These are phyloP conservation scores for Cryptoprocta ferox DNA, from an alignment of 2,797 vertebrate genomes.

Conservation along the genomic window DNA sequence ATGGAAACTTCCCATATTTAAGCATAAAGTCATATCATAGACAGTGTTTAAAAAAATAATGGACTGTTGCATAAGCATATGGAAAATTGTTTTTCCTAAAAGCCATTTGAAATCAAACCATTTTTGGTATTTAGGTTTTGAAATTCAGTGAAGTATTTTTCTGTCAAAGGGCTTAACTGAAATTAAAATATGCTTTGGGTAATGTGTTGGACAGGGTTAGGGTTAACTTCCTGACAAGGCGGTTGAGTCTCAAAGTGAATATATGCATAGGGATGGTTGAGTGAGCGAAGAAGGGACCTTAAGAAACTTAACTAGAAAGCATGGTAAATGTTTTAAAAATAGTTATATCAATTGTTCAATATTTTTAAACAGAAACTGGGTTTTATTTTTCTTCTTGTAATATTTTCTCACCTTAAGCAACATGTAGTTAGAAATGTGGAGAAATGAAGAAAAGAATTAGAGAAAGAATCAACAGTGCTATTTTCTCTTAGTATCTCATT, in stretches of 20 bases:
- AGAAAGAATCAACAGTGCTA: background rate
- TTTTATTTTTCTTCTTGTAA: background rate
- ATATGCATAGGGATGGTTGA: fast-evolving
- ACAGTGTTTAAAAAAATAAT: background rate
- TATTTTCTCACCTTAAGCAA: background rate
- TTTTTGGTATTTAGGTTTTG: background rate
- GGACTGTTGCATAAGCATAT: background rate
- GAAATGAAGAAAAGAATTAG: background rate
- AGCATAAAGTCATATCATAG: background rate
- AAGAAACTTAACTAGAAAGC: background rate
- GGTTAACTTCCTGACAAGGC: background rate
- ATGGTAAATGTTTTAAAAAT: background rate
- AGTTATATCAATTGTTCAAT: background rate
- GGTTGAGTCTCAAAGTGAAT: background rate
- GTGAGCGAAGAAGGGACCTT: background rate
- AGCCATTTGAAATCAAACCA: background rate
- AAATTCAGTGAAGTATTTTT: background rate
- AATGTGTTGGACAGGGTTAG: background rate
- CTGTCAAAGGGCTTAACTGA: background rate
- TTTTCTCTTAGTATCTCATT: background rate
- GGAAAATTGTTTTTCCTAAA: background rate
- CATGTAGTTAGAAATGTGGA: background rate
- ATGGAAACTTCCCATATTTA: background rate
- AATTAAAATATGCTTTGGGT: background rate
- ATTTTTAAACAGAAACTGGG: background rate